Base-by-base conservation (phyloP, 2,113 vertebrate species). In the Symphodus melops region DNA sequence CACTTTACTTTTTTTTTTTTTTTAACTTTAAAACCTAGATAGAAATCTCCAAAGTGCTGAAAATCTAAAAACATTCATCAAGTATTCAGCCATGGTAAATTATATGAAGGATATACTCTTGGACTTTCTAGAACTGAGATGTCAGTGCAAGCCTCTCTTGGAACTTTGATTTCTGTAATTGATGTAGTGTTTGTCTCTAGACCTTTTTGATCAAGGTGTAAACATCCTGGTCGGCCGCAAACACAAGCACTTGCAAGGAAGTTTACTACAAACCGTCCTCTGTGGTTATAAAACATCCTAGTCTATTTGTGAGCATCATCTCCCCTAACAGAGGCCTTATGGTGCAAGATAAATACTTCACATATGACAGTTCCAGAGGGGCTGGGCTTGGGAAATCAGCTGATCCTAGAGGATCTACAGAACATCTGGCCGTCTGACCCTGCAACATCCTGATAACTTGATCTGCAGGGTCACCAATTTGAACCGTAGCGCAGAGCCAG, bases 351-450 rank as follows among this genome's bases (percentile, higher is more conserved):
- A 81, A 86, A 86, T 86, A 67, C 70, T 41, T 78, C 82, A 72
- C 82, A 86, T 77, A 75, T 84, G 83, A 83, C 52, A 48, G 73
- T n/a, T 83, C 23, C 72, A 42, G 72, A 80, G 79, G 48, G 79
- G 77, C 63, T 5, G 70, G 76, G 74, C 77, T 84, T 83, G 71
- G 74, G 66, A 76, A 89, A 88, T 82, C 88, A 89, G 84, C 88
- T 90, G 87, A 91, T 89, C 81, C 77, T 41, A 87, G 79, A 88
- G 90, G 89, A 88, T 91, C 85, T 84, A 69, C 86, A 72, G 79
- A 89, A 93, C 92, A 92, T 93, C 92, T 92, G 92, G 87, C 84
- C 5, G 83, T 89, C 87, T 88, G 84, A 87, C 81, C 87, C 73
- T 3, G 64, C 78, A 82, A 56, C 91, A 88, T 91, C 77, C 82